Evolutionary conservation across 53 echinoderm and acorn worm species (phyloP), one percentile per base, ranked within the genome.

Genomic region (Actinopyga echinites): DNA sequence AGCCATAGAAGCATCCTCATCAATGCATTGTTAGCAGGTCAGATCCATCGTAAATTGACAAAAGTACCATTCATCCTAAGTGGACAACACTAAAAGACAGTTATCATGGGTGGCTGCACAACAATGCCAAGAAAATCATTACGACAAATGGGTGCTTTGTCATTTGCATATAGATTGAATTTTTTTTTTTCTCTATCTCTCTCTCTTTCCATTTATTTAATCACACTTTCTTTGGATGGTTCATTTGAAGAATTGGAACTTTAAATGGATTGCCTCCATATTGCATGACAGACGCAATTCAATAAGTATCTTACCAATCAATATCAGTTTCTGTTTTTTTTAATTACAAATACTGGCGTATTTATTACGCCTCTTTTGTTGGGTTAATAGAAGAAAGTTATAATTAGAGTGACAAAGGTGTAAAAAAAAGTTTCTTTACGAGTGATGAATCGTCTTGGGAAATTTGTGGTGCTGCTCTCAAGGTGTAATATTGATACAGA

Each of bases 91-190:
- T 30, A 31, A 63, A 63, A 68, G 68, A 34, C 19, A 68, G n/a
- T 68, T 68, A 68, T 68, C 68, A 68, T 20, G 21, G 68, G 19
- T 37, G 68, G 35, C 22, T 68, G 37, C 37, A 68, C 34, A 34
- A 68, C 68, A 68, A 68, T 20, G 68, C 34, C 3, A 20, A 38
- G 34, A 34, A 68, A 30, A 32, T 32, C 34, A 32, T 32, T 68
- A 68, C 22, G 37, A 30, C 68, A 68, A 68, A 30, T 38, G 37
- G 35, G 31, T 34, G 33, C 13, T 33, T 30, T 30, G 68, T 68
- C 68, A 68, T 68, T 68, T 68, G 68, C 68, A 68, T 68, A 68
- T 68, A 68, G 68, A 68, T 68, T 68, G 37, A 21, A 63, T n/a
- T 49, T 49, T 15, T 49, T 40, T 40, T 49, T 49, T 44, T 49